A percentile compares a stretch with the other conserved stretches of the same genome.
Conservation (phyloP, 2,113 vertebrate species). For the Nycticorax nycticorax region DNA sequence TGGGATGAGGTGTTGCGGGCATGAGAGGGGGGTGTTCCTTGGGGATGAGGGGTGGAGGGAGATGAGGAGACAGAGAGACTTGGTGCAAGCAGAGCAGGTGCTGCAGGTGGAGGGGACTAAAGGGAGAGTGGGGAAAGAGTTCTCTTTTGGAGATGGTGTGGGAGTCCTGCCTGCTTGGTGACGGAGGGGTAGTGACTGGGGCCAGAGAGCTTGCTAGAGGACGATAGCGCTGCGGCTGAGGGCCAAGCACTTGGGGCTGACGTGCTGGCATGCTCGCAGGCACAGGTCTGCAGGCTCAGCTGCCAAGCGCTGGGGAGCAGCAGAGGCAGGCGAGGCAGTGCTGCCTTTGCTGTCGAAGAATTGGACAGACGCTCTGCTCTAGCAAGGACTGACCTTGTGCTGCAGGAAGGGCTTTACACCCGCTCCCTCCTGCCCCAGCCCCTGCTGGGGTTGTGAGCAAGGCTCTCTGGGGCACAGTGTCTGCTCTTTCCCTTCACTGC, state of each 20-base stretch:
- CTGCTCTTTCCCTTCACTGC: background rate
- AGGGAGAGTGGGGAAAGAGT: background rate
- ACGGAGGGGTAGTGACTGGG: background rate
- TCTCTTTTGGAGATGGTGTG: background rate
- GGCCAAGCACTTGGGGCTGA: background rate
- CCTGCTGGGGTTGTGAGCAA: background rate
- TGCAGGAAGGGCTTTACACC: background rate
- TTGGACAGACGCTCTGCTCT: background rate
- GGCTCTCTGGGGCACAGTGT: fast-evolving
- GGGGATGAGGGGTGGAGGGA: background rate
- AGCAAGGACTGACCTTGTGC: background rate
- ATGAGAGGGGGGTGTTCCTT: background rate
- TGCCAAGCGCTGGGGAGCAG: background rate
- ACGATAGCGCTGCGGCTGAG: background rate
- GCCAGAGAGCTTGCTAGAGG: background rate
- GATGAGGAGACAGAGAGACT: background rate
- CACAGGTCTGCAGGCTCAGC: background rate
- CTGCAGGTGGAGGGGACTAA: background rate
- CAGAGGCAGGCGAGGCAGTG: background rate
- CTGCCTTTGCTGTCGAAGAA: background rate
- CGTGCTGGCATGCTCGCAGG: background rate
- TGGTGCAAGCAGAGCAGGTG: fast-evolving
- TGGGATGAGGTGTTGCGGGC: fast-evolving
- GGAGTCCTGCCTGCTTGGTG: background rate
- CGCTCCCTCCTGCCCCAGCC: fast-evolving